Base-by-base conservation (phyloP, 2,113 vertebrate species). In the Ursus arctos region DNA sequence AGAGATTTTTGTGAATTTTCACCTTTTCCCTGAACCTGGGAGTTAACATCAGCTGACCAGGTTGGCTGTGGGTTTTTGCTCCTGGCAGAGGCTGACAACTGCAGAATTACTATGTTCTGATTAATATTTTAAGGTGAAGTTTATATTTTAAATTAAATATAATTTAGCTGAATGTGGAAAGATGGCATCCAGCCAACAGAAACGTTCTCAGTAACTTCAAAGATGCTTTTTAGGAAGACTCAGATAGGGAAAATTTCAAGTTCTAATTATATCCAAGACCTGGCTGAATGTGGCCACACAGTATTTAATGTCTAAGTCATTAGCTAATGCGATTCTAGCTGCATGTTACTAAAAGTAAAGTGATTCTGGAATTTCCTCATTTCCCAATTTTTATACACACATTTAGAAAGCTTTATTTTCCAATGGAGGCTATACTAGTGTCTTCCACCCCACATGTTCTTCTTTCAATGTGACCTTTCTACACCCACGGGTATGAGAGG, bases 121-220 rank as follows among this genome's bases (percentile, higher is more conserved):
- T 98, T 97, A 98, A 97, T 98, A 98, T 98, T 98, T 98, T 96
- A 98, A 96, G 93, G 84, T 76, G n/a, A 98, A 98, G 84, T 94
- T 97, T 88, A 98, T 96, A 88, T 97, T 98, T 98, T 95, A 98
- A 98, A 98, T 99, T 98, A 98, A 98, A 98, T 97, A 94, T 96
- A 94, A 59, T 94, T 98, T 98, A 97, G 86, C 97, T 96, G 8
- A 96, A 97, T 97, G 97, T 97, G 97, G 97, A 96, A 95, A 63
- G 90, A 97, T 97, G 92, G 88, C 97, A 98, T 97, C 53, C 33
- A 91, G 91, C 96, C 98, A 98, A 94, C 61, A n/a, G 95, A 97
- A 97, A 98, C 43, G 49, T 94, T 98, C 88, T 98, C 72, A 95
- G 98, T 98, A 91, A 95, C 89, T 97, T 98, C 97, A 79, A 96